These are phyloP conservation scores for Lepilemur ruficaudatus DNA, from an alignment of 2,797 vertebrate genomes.

Conservation along the genomic window DNA sequence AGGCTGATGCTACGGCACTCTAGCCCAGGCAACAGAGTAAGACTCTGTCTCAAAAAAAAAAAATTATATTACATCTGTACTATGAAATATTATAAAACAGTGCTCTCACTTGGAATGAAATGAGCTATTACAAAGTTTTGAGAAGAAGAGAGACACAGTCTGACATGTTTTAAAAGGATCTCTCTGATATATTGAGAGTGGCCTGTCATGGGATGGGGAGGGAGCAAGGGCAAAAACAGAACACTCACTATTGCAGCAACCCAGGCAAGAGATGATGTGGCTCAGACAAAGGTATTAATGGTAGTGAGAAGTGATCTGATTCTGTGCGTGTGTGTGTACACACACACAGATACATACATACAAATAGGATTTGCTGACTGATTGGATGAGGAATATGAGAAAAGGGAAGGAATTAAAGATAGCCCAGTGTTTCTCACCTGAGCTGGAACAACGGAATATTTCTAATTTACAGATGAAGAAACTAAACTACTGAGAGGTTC, in stretches of 20 bases:
- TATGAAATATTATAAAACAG: not conserved
- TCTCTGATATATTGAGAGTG: not conserved
- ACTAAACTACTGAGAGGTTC: not conserved
- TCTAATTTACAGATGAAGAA: not conserved
- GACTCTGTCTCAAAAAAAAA: too few species aligned
- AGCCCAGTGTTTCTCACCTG: not conserved
- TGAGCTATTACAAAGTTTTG: not conserved
- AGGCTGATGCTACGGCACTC: too few species aligned
- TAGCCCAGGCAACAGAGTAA: too few species aligned
- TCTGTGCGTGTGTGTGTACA: not conserved
- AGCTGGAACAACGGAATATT: not conserved
- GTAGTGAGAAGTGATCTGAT: not conserved
- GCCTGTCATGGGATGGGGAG: not conserved
- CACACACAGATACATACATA: not conserved
- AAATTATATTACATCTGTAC: not conserved
- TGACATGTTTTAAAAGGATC: not conserved
- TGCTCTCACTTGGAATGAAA: not conserved
- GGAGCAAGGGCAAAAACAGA: not conserved
- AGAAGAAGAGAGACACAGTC: not conserved
- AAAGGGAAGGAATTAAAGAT: not conserved
- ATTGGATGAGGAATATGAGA: not conserved
- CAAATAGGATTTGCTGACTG: not conserved
- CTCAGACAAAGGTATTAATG: not conserved
- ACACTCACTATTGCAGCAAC: not conserved
- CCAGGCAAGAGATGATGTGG: not conserved